Conservation (phyloP, 2,888 invertebrate genomes). For the Dendrolimus pini region DNA sequence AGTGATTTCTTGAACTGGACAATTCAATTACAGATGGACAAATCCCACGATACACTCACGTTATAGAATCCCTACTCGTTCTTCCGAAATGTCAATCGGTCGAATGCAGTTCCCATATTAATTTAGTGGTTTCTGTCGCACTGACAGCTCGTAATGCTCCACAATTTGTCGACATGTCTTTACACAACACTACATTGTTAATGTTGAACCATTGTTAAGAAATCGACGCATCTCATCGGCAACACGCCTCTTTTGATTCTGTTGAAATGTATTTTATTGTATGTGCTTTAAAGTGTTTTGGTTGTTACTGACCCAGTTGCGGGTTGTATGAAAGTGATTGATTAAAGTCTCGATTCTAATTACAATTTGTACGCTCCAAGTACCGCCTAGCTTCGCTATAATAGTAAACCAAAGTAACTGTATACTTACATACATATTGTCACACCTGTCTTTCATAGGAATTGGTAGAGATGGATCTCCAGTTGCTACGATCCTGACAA, state of each 20-base stretch:
- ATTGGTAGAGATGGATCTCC: no score
- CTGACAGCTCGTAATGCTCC: constrained; percentile 58
- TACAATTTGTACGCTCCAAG: no score
- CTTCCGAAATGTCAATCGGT: constrained; percentile 48
- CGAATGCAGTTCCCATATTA: constrained; percentile 62
- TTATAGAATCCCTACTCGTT: constrained; percentile 7
- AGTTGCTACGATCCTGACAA: no score
- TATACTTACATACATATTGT: no score
- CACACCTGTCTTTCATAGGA: no score
- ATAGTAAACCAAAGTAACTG: no score
- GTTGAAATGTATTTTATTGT: constrained; percentile 14
- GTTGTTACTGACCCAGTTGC: constrained; percentile 1
- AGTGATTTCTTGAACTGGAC: no score
- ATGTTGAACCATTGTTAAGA: constrained; percentile 13
- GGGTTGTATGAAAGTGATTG: not conserved
- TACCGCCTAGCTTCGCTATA: no score
- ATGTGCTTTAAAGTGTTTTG: constrained; percentile 6
- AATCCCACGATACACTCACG: no score
- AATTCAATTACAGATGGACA: no score
- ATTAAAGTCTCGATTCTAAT: no score
- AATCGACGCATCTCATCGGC: constrained; percentile 25
- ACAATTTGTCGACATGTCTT: constrained; percentile 48
- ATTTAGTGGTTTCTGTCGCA: constrained; percentile 50
- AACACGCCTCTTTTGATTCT: constrained; percentile 6
- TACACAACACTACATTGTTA: constrained; percentile 22